phyloP scores from a whole-genome alignment of 2,888 invertebrate genomes.

The Rhynchonema sp. region DNA sequence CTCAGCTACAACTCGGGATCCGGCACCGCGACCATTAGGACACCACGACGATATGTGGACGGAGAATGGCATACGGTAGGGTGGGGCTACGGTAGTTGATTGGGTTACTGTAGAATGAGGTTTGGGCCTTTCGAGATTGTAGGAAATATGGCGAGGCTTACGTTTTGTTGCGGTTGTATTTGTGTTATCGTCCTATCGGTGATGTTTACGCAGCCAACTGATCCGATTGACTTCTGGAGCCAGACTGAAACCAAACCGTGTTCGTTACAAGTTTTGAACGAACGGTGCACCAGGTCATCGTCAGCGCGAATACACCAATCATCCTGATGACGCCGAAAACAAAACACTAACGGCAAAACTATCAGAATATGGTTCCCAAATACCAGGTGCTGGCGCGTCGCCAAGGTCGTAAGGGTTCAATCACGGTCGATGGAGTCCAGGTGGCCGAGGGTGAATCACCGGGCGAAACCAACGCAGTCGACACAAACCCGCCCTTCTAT shows the following conservation, averaged over 20 bases:
- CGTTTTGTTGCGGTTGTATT: too few relatives aligned
- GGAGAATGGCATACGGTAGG: conserved; percentile 22
- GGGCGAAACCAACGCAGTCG: conserved; percentile 21
- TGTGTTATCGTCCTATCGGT: too few relatives aligned
- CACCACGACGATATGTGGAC: conserved; percentile 12
- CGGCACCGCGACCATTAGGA: conserved; percentile 44
- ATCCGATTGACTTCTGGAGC: too few relatives aligned
- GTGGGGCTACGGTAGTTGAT: too few relatives aligned
- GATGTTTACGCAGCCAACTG: too few relatives aligned
- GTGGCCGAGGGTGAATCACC: conserved; percentile 16
- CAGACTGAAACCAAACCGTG: too few relatives aligned
- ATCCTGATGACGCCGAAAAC: background rate
- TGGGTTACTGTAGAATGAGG: too few relatives aligned
- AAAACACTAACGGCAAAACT: background rate
- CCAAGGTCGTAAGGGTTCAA: conserved; percentile 16
- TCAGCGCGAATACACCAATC: too few relatives aligned
- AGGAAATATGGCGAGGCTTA: too few relatives aligned
- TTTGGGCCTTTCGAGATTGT: too few relatives aligned
- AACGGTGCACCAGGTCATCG: too few relatives aligned
- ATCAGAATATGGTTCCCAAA: conserved; percentile 3
- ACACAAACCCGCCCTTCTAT: conserved; percentile 28
- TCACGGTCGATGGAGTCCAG: conserved; percentile 28
- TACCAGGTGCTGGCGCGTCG: conserved; percentile 16
- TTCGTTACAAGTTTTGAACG: background rate
- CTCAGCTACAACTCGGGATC: conserved; percentile 64